phyloP scores from a whole-genome alignment of 2,113 vertebrate species.

The Tamias sibiricus region DNA sequence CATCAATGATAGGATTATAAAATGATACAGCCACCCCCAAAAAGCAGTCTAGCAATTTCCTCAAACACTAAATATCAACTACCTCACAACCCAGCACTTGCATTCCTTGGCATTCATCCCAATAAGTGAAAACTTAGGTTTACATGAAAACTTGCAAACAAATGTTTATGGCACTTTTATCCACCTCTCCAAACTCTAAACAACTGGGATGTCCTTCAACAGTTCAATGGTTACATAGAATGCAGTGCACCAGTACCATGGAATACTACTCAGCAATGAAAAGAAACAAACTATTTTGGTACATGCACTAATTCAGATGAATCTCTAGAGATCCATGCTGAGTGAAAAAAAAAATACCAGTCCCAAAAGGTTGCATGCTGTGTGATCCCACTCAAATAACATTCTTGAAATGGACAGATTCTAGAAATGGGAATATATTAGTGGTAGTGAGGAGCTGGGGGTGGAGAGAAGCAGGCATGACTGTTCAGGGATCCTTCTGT shows the following conservation, averaged over 20 bases:
- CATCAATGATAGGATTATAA: neutral
- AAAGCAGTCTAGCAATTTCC: neutral
- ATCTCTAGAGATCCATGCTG: neutral
- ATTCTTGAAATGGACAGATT: neutral
- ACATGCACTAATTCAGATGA: neutral
- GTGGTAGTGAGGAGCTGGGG: neutral
- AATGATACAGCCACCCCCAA: neutral
- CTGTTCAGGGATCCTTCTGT: neutral
- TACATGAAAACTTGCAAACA: neutral
- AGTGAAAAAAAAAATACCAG: neutral
- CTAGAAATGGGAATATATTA: neutral
- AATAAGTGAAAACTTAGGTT: conserved; percentile 11
- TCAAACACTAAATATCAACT: neutral
- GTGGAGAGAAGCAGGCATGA: neutral
- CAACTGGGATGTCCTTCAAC: neutral
- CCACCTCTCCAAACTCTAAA: neutral
- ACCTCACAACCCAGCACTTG: neutral
- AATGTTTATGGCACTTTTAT: neutral
- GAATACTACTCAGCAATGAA: neutral
- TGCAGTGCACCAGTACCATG: too few relatives aligned
- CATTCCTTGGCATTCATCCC: neutral
- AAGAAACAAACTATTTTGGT: neutral
- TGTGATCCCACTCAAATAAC: neutral
- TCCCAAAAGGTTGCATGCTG: neutral
- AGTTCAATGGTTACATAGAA: neutral